phyloP scores from a whole-genome alignment of 2,797 vertebrate species.

The Centroberyx gerrardi region DNA sequence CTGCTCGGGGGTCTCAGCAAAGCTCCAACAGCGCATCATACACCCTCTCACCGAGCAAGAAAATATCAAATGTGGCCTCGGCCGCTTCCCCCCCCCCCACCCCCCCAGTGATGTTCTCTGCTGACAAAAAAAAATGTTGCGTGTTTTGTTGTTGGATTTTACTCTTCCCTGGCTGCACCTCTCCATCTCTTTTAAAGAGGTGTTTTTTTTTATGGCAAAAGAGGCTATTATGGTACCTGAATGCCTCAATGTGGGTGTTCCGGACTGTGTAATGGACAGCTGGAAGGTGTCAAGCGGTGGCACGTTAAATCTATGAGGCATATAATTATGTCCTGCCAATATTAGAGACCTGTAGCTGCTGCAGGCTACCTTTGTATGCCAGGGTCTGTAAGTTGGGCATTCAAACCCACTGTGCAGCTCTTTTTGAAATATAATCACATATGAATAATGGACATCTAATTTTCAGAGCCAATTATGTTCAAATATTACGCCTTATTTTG shows the following conservation, averaged over 20 bases:
- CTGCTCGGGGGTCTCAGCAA: constrained; percentile 4
- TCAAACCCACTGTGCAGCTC: not conserved
- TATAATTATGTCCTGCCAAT: not conserved
- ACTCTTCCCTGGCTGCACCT: not conserved
- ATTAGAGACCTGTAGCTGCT: not conserved
- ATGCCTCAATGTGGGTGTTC: constrained; percentile 3
- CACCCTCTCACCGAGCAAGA: constrained; percentile 1
- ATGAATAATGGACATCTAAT: constrained; percentile 17
- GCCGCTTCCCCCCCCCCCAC: too few relatives aligned
- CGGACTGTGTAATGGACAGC: constrained; percentile 11
- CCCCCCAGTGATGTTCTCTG: not conserved
- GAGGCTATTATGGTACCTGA: not conserved
- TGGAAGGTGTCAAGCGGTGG: constrained; percentile 2
- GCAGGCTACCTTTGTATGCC: too few relatives aligned
- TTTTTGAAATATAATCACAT: not conserved
- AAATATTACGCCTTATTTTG: not conserved
- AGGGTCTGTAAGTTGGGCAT: too few relatives aligned
- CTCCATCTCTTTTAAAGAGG: too few relatives aligned
- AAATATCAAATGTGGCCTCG: constrained; percentile 7
- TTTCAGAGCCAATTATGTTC: not conserved
- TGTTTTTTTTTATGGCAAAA: not conserved
- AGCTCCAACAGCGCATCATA: constrained; percentile 13
- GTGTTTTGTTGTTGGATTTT: not conserved
- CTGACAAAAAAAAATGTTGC: not conserved
- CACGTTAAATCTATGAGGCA: not conserved